Percentiles rank a stretch among this genome's conserved stretches.
Conservation (phyloP, 2,113 vertebrate genomes). For the Siniperca chuatsi region DNA sequence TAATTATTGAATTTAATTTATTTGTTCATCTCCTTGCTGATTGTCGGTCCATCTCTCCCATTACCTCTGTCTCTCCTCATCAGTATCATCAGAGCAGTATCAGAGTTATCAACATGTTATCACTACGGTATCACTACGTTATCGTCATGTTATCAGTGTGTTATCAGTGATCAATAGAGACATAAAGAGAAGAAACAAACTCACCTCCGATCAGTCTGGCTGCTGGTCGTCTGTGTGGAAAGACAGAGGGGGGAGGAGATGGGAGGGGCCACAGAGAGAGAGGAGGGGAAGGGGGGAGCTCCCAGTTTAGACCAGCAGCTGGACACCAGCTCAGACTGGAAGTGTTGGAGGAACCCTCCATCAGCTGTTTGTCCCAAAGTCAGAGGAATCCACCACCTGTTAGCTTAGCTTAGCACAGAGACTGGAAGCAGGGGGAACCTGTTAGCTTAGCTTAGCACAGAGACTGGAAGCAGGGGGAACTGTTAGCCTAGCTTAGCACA, state of each 20-base stretch:
- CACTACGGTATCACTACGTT: not conserved
- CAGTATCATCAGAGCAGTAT: not conserved
- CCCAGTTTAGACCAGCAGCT: constrained; percentile 37
- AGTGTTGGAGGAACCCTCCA: not conserved
- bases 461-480: not conserved
- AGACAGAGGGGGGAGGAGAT: not conserved
- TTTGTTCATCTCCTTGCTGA: too few relatives aligned
- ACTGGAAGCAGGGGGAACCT: not conserved
- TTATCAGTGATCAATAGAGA: not conserved
- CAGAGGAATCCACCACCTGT: not conserved
- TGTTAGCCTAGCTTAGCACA: constrained; percentile 19
- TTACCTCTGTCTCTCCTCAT: not conserved
- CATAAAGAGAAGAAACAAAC: constrained; percentile 25
- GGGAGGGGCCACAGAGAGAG: not conserved
- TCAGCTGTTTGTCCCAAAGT: constrained; percentile 3
- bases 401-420: constrained; percentile 8
- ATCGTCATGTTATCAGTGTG: not conserved
- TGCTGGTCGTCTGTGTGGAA: constrained; percentile 19
- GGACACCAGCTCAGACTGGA: constrained; percentile 4
- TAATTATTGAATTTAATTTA: not conserved
- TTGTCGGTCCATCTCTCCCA: not conserved
- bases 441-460: constrained; percentile 13
- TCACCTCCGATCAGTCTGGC: constrained; percentile 51
- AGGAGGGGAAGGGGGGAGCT: not conserved
- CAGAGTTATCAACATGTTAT: not conserved